Evolutionary conservation across 1,140 invertebrate species (phyloP).

Genomic region (Bradynema listronoti): DNA sequence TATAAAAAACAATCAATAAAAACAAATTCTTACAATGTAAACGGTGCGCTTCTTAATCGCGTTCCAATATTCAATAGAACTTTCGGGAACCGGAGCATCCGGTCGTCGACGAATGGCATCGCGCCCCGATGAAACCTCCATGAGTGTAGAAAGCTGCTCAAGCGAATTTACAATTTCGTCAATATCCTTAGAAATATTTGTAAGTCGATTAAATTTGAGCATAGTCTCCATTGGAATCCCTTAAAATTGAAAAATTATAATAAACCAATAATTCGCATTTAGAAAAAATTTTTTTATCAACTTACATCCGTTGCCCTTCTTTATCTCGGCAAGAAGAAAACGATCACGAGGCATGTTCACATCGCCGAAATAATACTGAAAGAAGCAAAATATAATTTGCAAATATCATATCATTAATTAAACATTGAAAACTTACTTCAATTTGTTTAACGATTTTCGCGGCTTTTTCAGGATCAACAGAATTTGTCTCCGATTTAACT

Average conservation of each 20-base stretch:
- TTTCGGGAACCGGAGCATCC: constrained; percentile 73
- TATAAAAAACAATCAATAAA: too few relatives aligned
- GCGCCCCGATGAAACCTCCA: constrained; percentile 74
- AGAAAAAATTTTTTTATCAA: constrained; percentile 39
- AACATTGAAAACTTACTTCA: constrained; percentile 37
- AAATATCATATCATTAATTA: constrained; percentile 24
- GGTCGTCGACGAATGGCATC: constrained; percentile 73
- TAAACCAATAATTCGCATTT: neutral
- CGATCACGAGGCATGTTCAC: constrained; percentile 80
- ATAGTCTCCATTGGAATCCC: constrained; percentile 75
- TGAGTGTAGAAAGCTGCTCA: constrained; percentile 68
- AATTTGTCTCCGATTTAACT: constrained; percentile 2
- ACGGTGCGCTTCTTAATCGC: constrained; percentile 70
- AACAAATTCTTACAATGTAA: constrained; percentile 66
- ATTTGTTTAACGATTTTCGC: constrained; percentile 54
- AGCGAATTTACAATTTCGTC: constrained; percentile 71
- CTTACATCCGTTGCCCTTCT: constrained; percentile 76
- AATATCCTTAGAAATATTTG: constrained; percentile 67
- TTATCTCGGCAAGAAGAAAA: constrained; percentile 76
- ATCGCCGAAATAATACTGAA: constrained; percentile 75
- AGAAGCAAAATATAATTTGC: constrained; percentile 34
- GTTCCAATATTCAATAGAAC: constrained; percentile 73
- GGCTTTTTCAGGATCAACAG: constrained; percentile 2
- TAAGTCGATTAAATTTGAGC: constrained; percentile 79
- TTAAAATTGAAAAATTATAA: constrained; percentile 36